phyloP scores from a whole-genome alignment of 1,140 invertebrate species.

The Leptinotarsa texana region DNA sequence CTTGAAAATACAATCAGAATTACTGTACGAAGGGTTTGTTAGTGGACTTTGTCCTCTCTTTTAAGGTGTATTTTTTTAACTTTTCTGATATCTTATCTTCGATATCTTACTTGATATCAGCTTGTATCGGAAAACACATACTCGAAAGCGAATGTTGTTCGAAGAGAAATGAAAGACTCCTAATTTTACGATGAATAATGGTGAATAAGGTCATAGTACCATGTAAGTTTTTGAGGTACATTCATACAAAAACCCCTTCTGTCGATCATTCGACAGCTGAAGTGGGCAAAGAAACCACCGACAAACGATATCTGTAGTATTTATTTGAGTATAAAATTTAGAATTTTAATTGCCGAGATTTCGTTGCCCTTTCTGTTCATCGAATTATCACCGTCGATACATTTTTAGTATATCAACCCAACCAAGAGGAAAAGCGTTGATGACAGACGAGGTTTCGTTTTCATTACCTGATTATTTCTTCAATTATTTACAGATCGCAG shows the following conservation, averaged over 20 bases:
- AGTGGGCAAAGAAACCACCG: slow-evolving; percentile 7
- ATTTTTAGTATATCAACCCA: no score
- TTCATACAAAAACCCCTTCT: slow-evolving; percentile 22
- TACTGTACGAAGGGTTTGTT: no score
- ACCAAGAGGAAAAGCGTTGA: no score
- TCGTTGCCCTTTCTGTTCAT: slow-evolving; percentile 10
- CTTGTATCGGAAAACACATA: neutral
- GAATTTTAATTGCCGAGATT: slow-evolving; percentile 20
- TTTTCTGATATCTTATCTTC: no score
- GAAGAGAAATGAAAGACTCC: neutral
- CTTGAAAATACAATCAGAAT: no score
- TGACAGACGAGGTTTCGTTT: neutral
- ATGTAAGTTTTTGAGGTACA: slow-evolving; percentile 33
- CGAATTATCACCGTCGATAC: neutral
- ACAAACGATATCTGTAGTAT: slow-evolving; percentile 23
- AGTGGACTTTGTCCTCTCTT: no score
- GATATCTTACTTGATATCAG: no score
- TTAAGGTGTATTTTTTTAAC: no score
- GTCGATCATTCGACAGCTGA: neutral
- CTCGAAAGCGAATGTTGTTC: neutral
- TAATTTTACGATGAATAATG: neutral
- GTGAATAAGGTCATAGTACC: slow-evolving; percentile 37
- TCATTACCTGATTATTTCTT: slow-evolving; percentile 7
- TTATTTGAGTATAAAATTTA: slow-evolving; percentile 30
- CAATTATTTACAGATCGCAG: slow-evolving; percentile 22